Base-by-base conservation (phyloP, 1,140 invertebrate species). In the Vanessa tameamea region DNA sequence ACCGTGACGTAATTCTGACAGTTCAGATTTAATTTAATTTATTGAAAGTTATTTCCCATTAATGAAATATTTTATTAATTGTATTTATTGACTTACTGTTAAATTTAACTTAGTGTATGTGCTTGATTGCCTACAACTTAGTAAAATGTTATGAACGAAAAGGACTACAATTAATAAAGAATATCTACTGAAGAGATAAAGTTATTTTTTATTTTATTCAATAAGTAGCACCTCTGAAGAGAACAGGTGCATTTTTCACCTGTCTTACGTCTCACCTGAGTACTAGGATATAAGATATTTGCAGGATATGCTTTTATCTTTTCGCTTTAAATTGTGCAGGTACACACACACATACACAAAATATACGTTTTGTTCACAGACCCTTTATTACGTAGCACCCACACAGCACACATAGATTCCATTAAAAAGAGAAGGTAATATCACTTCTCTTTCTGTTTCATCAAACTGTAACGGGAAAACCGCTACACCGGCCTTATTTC, bases 1-100 rank as follows among this genome's bases (percentile, higher is more conserved):
- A 76, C 76, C 77, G 85, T 91, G 89, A 91, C 80, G 83, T 69
- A 68, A 78, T 72, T 77, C 76, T 90, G 89, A 91, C 88, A 91
- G 85, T 31, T 13, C 7, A 12, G 11, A 26, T 13, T 31, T 26
- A 26, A 26, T 26, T 59, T 31, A 57, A 26, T 31, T 26, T 11
- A 59, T 11, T 59, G n/a, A 15, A 59, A 15, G 13, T 5, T 1
- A 51, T 5, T 15, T 6, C 1, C 0, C 6, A 9, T 43, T 5
- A 43, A 43, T 1, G 9, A 9, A 9, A 9, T 43, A 9, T 43
- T 43, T 3, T 43, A 43, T 43, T 43, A 9, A 14, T 51, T 4
- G 26, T 31, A 31, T 31, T 31, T 31, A 31, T 31, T 31, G 26
- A 4, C 3, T 0, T 31, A 31, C 2, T 51, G 12, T 51, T 50